Conservation (phyloP, 2,888 invertebrate genomes). For the Troides oblongomaculatus region DNA sequence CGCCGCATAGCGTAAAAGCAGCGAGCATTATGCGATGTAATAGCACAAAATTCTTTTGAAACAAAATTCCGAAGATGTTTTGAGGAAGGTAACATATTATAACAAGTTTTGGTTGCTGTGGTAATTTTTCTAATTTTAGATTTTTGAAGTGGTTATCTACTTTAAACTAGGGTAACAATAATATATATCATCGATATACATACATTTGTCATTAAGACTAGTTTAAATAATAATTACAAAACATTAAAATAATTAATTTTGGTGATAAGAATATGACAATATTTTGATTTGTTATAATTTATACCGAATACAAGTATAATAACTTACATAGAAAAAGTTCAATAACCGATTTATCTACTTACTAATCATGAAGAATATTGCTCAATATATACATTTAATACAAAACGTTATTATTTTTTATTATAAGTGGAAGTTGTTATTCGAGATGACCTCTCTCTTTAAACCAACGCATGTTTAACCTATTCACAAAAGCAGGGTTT, state of each 20-base stretch:
- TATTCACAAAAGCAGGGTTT: neutral
- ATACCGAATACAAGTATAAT: neutral
- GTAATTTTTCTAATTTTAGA: too few species aligned
- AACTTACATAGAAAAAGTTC: neutral
- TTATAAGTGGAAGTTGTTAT: neutral
- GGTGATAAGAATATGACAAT: neutral
- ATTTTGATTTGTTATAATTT: neutral
- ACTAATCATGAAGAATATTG: too few species aligned
- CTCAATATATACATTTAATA: neutral
- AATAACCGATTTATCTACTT: neutral
- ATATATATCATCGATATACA: neutral
- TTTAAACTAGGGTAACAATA: conserved; percentile 1
- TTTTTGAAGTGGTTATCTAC: neutral
- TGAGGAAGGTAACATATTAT: neutral
- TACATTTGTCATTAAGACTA: neutral
- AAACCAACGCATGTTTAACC: neutral
- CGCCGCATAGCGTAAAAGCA: conserved; percentile 61
- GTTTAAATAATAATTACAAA: neutral
- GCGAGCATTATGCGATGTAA: conserved; percentile 40
- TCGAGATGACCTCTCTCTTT: neutral
- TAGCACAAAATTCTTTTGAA: conserved; percentile 37
- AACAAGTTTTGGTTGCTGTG: neutral
- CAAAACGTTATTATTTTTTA: neutral
- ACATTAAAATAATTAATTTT: neutral
- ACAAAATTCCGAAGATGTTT: conserved; percentile 12